Base-by-base conservation (phyloP, 2,888 invertebrate genomes). In the Parasteatoda lunata region DNA sequence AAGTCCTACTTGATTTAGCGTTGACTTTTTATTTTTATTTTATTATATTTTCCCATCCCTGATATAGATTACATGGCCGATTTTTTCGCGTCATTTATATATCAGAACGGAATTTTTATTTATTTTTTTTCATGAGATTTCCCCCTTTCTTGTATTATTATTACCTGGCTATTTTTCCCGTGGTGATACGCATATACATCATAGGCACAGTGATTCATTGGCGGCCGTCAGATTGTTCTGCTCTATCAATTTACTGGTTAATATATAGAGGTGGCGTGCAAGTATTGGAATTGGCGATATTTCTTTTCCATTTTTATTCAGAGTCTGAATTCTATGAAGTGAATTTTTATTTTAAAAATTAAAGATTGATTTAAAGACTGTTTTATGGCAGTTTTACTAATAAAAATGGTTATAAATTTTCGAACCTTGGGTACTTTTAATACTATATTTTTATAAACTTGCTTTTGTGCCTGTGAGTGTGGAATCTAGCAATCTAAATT, bases 251-350 rank as follows among this genome's bases (percentile, higher is more conserved):
- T 84, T 79, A n/a, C 66, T 52, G 72, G 66, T 66, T 52, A 64
- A 84, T 84, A 77, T 77, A 77, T 76, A 84, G 84, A 68, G 72
- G 78, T 82, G 75, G 59, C 73, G 80, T 80, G 80, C 59, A 68
- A 66, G 77, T n/a, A n/a, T 59, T 59, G 11, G n/a, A n/a, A 59
- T n/a, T 59, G 59, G 9, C 59, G n/a, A 59, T 13, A 13, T n/a
- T 59, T 59, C n/a, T 11, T n/a, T 59, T 59, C n/a, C 59, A n/a
- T 59, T 59, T 13, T 9, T 7, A 7, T 59, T 59, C 0, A 59
- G n/a, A 59, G 59, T 9, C 5, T 59, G 59, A 13, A 59, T 59
- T 59, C n/a, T 59, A 4, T 9, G 59, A 59, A 59, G 59, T 59
- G 59, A 59, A n/a, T 59, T 30, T 30, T 30, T 30, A 30, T 30